A percentile compares a stretch with the other conserved stretches of the same genome.
These are phyloP conservation scores for Drosophila yooni DNA, from an alignment of 2,888 invertebrate species.

Conservation along the genomic window DNA sequence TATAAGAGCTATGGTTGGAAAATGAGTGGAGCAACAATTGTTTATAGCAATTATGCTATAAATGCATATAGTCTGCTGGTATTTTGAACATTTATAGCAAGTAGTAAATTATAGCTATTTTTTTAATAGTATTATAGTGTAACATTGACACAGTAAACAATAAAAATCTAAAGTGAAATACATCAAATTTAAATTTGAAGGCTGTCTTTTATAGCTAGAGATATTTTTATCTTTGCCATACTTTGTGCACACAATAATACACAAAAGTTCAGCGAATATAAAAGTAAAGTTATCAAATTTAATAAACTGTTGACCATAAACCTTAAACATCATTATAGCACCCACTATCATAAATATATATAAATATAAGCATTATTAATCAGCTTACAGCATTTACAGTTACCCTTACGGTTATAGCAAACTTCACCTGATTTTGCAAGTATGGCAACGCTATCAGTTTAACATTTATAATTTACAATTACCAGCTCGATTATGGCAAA, in stretches of 20 bases:
- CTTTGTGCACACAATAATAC: background rate
- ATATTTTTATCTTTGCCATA: background rate
- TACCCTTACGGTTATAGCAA: background rate
- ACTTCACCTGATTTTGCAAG: background rate
- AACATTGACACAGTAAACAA: background rate
- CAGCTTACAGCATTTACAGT: no score
- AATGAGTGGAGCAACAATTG: background rate
- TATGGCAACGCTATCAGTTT: background rate
- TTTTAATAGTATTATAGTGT: background rate
- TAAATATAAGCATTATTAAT: background rate
- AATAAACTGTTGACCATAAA: background rate
- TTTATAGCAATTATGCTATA: background rate
- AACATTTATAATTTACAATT: background rate
- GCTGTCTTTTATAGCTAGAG: background rate
- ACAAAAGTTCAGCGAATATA: background rate
- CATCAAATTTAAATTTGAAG: background rate
- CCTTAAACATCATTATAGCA: background rate
- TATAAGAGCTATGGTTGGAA: background rate
- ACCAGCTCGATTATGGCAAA: background rate
- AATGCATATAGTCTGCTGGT: background rate
- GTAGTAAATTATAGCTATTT: background rate
- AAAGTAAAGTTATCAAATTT: background rate
- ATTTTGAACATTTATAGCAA: background rate
- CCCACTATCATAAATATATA: background rate
- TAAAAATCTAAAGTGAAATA: background rate